A percentile compares a stretch with the other conserved stretches of the same genome.
These are phyloP conservation scores for Diorhabda elongata DNA, from an alignment of 1,140 invertebrate genomes.

Conservation along the genomic window DNA sequence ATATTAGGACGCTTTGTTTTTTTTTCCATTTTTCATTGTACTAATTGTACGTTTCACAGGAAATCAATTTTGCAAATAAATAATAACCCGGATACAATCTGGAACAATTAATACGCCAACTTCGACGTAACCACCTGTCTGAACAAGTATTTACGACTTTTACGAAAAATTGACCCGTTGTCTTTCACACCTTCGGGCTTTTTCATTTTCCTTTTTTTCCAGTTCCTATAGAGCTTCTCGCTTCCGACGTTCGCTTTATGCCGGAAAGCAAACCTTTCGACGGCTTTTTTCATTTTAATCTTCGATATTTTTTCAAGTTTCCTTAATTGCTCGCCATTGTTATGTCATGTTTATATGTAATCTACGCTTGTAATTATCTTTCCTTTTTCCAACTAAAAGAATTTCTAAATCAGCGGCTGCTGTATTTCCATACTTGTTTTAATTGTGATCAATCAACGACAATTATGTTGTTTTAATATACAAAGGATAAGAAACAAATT, in stretches of 20 bases:
- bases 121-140: constrained; percentile 28
- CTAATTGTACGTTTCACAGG: too few species aligned
- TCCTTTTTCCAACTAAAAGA: too few species aligned
- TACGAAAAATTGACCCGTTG: constrained; percentile 27
- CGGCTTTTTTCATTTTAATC: not conserved
- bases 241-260: constrained; percentile 26
- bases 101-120: constrained; percentile 29
- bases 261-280: constrained; percentile 5
- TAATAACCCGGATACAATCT: not conserved
- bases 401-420: too few species aligned
- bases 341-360: not conserved
- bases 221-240: constrained; percentile 23
- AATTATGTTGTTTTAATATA: too few species aligned
- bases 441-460: too few species aligned
- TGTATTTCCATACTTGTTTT: too few species aligned
- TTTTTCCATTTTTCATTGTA: too few species aligned
- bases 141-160: constrained; percentile 26
- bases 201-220: constrained; percentile 19
- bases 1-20: too few species aligned
- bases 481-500: too few species aligned
- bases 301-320: not conserved
- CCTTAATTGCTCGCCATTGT: not conserved
- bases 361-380: too few species aligned
- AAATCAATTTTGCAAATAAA: not conserved
- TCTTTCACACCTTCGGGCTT: constrained; percentile 24